Conservation (phyloP, 2,797 vertebrate species). For the Hylomyscus alleni region DNA sequence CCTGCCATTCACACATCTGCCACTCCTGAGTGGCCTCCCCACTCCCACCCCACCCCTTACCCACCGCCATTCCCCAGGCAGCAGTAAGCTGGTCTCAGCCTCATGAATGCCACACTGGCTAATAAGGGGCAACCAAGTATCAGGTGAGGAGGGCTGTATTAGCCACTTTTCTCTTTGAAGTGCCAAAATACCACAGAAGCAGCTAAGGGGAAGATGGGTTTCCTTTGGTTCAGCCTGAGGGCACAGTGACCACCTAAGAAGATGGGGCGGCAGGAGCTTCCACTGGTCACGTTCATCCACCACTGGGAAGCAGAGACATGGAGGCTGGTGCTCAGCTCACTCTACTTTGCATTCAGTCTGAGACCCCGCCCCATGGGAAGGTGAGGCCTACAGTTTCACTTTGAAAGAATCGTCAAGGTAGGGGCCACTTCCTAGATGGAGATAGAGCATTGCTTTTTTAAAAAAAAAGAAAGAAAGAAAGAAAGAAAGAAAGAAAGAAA, state of each 20-base stretch:
- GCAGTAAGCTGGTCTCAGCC: not conserved
- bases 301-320: not conserved
- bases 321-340: not conserved
- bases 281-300: not conserved
- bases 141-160: not conserved
- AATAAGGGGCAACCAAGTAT: rapidly evolving
- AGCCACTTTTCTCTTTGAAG: not conserved
- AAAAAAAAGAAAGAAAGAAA: too few species aligned
- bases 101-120: not conserved
- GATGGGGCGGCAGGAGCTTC: not conserved
- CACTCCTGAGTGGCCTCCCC: not conserved
- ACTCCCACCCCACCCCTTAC: too few species aligned
- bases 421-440: rapidly evolving
- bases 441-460: not conserved
- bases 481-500: too few species aligned
- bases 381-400: not conserved
- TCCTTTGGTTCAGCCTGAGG: not conserved
- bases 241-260: too few species aligned
- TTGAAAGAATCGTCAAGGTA: not conserved
- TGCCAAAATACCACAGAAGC: not conserved
- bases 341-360: not conserved
- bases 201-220: not conserved
- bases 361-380: not conserved
- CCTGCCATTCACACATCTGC: rapidly evolving
- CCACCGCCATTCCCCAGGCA: rapidly evolving